Conservation (phyloP, 2,797 vertebrate genomes). For the Sebastes kiyomatsui region DNA sequence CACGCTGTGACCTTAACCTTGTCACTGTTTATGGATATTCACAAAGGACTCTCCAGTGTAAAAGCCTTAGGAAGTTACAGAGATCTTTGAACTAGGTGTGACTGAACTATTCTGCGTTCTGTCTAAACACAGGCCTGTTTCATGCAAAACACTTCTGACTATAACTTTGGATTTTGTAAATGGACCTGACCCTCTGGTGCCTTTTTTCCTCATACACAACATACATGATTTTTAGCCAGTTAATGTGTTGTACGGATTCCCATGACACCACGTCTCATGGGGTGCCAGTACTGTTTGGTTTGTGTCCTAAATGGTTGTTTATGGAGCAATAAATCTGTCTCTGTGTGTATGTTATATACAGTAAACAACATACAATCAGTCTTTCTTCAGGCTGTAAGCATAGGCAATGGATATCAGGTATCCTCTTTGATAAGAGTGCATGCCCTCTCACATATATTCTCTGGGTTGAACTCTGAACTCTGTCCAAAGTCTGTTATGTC, state of each 20-base stretch:
- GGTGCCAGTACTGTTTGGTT: conserved; percentile 1
- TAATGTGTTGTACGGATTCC: background rate
- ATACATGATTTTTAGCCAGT: background rate
- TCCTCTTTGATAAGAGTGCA: background rate
- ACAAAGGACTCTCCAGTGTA: conserved; percentile 23
- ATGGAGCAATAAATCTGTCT: conserved; percentile 18
- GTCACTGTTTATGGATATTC: conserved; percentile 53
- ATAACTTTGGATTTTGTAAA: conserved; percentile 11
- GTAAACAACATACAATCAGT: conserved; percentile 12
- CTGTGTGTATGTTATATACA: background rate
- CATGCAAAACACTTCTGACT: conserved; percentile 11
- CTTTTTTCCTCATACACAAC: background rate
- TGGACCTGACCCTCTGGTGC: background rate
- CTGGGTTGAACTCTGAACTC: background rate
- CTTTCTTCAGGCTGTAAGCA: background rate
- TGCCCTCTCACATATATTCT: conserved; percentile 12
- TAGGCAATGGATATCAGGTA: conserved; percentile 20
- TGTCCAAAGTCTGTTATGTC: conserved; percentile 1
- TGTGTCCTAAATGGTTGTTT: background rate
- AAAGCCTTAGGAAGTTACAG: conserved; percentile 8
- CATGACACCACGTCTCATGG: background rate
- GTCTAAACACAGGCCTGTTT: conserved; percentile 22
- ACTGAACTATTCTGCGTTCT: conserved; percentile 16
- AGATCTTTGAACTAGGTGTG: conserved; percentile 24
- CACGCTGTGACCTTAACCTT: conserved; percentile 11